Conservation (phyloP, 2,797 vertebrate genomes). For the Scolopax rusticola region DNA sequence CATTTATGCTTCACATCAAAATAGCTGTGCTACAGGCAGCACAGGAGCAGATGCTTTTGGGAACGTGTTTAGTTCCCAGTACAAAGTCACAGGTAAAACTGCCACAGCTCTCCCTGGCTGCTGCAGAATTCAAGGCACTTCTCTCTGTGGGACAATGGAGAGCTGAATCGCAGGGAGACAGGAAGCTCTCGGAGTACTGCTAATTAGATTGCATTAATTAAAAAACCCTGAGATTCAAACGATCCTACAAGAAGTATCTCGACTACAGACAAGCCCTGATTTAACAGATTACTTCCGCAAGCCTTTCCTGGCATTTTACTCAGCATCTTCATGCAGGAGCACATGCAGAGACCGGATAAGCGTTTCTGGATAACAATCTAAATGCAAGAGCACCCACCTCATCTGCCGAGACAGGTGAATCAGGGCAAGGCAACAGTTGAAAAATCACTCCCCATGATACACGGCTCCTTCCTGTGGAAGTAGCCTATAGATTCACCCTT, state of each 20-base stretch:
- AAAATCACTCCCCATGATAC: not conserved
- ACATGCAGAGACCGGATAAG: not conserved
- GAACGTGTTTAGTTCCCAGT: not conserved
- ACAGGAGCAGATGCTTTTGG: not conserved
- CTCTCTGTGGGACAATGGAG: not conserved
- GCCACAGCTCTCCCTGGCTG: not conserved
- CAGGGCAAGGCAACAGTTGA: not conserved
- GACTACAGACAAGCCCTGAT: not conserved
- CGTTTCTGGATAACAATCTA: not conserved
- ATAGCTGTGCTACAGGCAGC: not conserved
- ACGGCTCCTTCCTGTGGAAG: not conserved
- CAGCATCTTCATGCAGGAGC: not conserved
- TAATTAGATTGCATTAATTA: not conserved
- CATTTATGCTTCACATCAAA: not conserved
- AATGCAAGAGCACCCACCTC: not conserved
- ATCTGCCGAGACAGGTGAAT: not conserved
- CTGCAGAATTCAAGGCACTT: not conserved
- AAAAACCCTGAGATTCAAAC: not conserved
- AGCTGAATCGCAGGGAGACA: not conserved
- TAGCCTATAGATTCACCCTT: not conserved
- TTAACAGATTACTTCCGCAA: not conserved
- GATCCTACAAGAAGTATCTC: not conserved
- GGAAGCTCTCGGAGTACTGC: not conserved
- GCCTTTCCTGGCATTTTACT: not conserved
- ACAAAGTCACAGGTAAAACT: not conserved